Percentiles rank a stretch among this genome's conserved stretches.
Evolutionary conservation across 2,797 vertebrate genomes (phyloP).

Genomic region (Tamandua tetradactyla): DNA sequence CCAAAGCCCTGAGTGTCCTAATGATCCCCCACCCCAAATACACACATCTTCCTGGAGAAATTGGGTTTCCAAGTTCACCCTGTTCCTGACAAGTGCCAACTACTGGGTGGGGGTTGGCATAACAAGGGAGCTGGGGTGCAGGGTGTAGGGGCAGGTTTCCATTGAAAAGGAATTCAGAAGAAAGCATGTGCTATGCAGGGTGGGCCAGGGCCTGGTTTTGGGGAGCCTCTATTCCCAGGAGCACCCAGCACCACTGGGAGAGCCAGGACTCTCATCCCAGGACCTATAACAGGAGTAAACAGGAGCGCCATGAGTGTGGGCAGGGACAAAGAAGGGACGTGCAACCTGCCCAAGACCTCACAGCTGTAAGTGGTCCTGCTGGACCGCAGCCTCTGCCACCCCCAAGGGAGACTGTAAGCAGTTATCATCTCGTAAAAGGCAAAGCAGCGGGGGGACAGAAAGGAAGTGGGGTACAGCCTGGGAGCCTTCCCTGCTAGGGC

Average conservation of each 20-base stretch:
- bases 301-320: not conserved
- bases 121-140: not conserved
- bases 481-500: not conserved
- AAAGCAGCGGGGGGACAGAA: not conserved
- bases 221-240: not conserved
- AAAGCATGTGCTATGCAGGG: not conserved
- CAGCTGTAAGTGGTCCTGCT: not conserved
- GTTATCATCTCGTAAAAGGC: not conserved
- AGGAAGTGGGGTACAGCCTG: too few relatives aligned
- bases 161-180: conserved; percentile 11
- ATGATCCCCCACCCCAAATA: not conserved
- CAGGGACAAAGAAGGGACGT: not conserved
- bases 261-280: not conserved
- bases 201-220: not conserved
- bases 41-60: not conserved
- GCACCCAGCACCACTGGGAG: not conserved
- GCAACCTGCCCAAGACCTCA: not conserved
- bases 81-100: conserved; percentile 21
- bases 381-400: not conserved
- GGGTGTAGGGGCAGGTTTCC: not conserved
- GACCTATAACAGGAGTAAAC: not conserved
- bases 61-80: not conserved
- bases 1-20: not conserved
- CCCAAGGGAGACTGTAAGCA: not conserved
- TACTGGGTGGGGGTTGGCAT: not conserved